Evolutionary conservation across 2,113 vertebrate genomes (phyloP).

Genomic region (Morone chrysops): DNA sequence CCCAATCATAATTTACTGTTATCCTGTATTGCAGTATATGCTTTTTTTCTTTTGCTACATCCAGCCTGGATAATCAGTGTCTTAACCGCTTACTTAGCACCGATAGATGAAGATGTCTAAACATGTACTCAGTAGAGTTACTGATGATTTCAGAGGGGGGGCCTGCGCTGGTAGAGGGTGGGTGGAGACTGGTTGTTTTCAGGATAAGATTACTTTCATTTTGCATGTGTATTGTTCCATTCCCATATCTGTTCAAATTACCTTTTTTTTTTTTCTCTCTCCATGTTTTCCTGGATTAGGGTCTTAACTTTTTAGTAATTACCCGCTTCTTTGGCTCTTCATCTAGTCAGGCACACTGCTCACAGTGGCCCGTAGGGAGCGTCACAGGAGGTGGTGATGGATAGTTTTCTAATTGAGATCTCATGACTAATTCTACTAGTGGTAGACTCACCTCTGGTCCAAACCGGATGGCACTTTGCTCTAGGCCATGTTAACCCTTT

Average conservation of each 20-base stretch:
- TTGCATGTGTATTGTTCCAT: constrained; percentile 72
- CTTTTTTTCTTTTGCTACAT: constrained; percentile 36
- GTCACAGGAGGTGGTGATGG: constrained; percentile 30
- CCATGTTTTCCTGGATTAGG: constrained; percentile 40
- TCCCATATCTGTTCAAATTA: constrained; percentile 32
- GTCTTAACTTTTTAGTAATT: constrained; percentile 17
- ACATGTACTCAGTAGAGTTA: neutral
- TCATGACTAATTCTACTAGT: constrained; percentile 59
- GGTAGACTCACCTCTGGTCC: constrained; percentile 47
- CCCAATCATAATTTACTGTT: constrained; percentile 40
- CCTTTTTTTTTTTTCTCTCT: neutral
- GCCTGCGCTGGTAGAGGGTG: constrained; percentile 19
- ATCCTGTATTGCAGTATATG: constrained; percentile 27
- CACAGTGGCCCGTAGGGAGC: neutral
- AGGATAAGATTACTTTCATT: constrained; percentile 41
- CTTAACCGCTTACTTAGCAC: constrained; percentile 22
- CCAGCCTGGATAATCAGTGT: constrained; percentile 31
- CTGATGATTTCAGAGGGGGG: constrained; percentile 26
- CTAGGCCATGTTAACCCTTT: constrained; percentile 68
- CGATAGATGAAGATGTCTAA: constrained; percentile 11
- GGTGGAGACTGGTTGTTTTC: constrained; percentile 18
- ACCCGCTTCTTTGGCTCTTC: constrained; percentile 2
- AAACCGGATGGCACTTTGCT: constrained; percentile 33
- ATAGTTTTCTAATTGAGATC: constrained; percentile 43
- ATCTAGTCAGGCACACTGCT: neutral